These are phyloP conservation scores for Echiichthys vipera DNA, from an alignment of 2,797 vertebrate species.

Conservation along the genomic window DNA sequence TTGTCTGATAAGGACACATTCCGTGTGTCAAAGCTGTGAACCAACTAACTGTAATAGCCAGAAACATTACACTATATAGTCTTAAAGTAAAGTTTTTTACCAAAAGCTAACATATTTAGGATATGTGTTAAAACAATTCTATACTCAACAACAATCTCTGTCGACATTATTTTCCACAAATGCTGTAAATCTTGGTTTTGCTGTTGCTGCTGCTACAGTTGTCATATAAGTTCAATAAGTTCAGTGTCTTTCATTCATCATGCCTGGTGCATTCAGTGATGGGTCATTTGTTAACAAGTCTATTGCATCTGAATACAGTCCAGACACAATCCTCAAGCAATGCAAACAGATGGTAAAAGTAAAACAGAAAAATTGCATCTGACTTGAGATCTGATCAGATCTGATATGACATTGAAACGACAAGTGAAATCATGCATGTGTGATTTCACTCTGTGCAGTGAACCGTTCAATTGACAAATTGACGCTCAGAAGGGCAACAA, in stretches of 20 bases:
- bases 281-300: not conserved
- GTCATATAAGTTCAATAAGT: not conserved
- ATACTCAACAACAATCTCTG: not conserved
- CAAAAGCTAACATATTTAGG: not conserved
- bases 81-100: not conserved
- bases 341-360: not conserved
- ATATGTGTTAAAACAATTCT: not conserved
- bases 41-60: slow-evolving; percentile 5
- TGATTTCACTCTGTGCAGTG: slow-evolving; percentile 4
- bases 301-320: not conserved
- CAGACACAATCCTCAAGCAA: not conserved
- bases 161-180: slow-evolving; percentile 1
- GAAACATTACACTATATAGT: not conserved
- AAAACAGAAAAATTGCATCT: not conserved
- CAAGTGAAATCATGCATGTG: not conserved
- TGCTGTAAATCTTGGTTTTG: not conserved
- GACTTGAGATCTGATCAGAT: not conserved
- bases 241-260: not conserved
- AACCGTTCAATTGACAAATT: slow-evolving; percentile 12
- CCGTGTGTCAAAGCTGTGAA: slow-evolving; percentile 12
- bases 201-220: not conserved
- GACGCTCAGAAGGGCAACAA: slow-evolving; percentile 12
- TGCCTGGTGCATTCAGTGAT: slow-evolving; percentile 4
- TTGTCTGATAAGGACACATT: not conserved
- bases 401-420: not conserved